phyloP scores from a whole-genome alignment of 2,113 vertebrate genomes.

The Halcyon malimbica region DNA sequence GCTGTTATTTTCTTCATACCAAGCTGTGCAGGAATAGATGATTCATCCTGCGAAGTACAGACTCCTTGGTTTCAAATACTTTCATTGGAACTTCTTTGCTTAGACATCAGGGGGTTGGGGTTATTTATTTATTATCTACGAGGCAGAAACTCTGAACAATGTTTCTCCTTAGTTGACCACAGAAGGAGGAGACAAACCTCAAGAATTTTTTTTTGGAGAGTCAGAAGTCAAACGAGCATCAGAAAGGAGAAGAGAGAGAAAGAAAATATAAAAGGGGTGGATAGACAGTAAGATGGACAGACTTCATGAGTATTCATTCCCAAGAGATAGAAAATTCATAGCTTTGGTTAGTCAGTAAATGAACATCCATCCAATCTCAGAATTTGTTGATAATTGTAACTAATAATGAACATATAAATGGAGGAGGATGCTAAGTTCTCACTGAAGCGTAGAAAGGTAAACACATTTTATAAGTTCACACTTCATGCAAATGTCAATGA shows the following conservation, averaged over 20 bases:
- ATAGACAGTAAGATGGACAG: not conserved
- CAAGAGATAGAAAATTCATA: not conserved
- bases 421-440: not conserved
- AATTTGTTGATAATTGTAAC: not conserved
- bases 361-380: not conserved
- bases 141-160: constrained; percentile 18
- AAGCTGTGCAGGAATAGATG: not conserved
- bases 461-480: not conserved
- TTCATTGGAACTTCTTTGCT: not conserved
- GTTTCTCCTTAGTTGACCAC: not conserved
- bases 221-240: not conserved
- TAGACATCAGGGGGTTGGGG: not conserved
- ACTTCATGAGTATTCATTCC: not conserved
- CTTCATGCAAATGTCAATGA: not conserved
- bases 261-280: not conserved
- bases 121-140: not conserved
- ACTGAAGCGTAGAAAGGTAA: not conserved
- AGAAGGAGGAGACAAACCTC: not conserved
- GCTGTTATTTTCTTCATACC: not conserved
- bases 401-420: not conserved
- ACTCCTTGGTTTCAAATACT: not conserved
- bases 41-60: not conserved
- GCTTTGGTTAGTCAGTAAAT: not conserved
- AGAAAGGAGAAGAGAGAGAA: not conserved
- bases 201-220: not conserved